phyloP scores from a whole-genome alignment of 2,797 vertebrate genomes.

The Botia kubotai region DNA sequence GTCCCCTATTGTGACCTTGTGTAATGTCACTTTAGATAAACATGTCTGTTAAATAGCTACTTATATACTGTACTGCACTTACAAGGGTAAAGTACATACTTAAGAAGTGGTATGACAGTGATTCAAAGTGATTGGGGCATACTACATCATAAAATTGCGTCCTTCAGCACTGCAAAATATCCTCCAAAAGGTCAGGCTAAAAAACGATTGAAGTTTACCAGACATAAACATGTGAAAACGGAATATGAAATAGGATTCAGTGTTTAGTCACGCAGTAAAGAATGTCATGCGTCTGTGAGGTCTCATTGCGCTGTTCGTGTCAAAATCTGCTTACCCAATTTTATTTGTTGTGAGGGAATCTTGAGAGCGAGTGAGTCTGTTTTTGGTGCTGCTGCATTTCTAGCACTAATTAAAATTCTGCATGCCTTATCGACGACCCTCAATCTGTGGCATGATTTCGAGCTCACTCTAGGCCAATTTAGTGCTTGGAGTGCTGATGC shows the following conservation, averaged over 20 bases:
- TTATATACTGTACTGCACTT: not conserved
- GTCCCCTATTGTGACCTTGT: not conserved
- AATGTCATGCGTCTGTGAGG: not conserved
- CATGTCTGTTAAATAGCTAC: not conserved
- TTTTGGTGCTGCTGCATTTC: slow-evolving; percentile 24
- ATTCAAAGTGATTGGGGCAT: not conserved
- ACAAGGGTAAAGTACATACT: not conserved
- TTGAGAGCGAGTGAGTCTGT: not conserved
- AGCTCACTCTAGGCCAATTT: slow-evolving; percentile 47
- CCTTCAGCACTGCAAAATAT: not conserved
- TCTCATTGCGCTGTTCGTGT: not conserved
- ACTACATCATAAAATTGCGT: not conserved
- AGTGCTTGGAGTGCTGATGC: slow-evolving; percentile 44
- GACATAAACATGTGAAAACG: too few species aligned
- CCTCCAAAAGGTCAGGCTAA: too few species aligned
- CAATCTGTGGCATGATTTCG: slow-evolving; percentile 38
- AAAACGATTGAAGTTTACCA: too few species aligned
- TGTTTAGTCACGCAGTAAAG: not conserved
- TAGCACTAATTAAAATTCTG: slow-evolving; percentile 52
- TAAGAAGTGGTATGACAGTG: not conserved
- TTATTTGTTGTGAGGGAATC: slow-evolving; percentile 10
- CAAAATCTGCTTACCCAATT: not conserved
- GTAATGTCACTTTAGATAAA: not conserved
- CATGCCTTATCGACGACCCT: slow-evolving; percentile 48
- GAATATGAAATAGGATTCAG: too few species aligned